phyloP scores from a whole-genome alignment of 2,888 invertebrate species.

The Aspidiotus destructor region DNA sequence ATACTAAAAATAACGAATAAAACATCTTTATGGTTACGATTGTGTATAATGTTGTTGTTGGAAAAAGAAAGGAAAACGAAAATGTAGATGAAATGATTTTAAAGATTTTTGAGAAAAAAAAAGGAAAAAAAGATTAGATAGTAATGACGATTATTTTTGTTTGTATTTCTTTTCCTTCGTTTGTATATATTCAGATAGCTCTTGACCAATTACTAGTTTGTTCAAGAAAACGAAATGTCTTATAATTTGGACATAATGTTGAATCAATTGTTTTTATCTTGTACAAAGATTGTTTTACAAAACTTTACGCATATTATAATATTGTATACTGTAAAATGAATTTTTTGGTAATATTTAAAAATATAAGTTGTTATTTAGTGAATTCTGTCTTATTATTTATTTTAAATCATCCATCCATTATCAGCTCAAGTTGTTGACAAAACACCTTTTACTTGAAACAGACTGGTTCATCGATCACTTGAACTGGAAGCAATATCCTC shows the following conservation, averaged over 20 bases:
- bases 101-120: no score
- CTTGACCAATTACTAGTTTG: conserved; percentile 29
- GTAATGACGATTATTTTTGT: background rate
- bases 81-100: background rate
- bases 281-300: conserved; percentile 32
- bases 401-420: no score
- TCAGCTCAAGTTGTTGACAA: no score
- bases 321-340: conserved; percentile 26
- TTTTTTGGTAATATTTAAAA: conserved; percentile 32
- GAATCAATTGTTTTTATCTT: conserved; percentile 32
- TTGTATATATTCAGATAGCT: conserved; percentile 19
- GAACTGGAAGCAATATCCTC: no score
- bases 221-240: conserved; percentile 12
- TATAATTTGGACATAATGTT: conserved; percentile 29
- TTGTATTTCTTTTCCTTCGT: background rate
- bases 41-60: background rate
- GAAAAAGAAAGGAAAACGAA: background rate
- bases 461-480: no score
- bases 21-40: background rate
- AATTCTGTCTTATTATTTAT: background rate
- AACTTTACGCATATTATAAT: conserved; percentile 17
- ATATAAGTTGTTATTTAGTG: conserved; percentile 33
- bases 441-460: no score
- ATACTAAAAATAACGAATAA: background rate
- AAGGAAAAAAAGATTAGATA: background rate